phyloP scores from a whole-genome alignment of 2,888 invertebrate genomes.

The Latrodectus hesperus region DNA sequence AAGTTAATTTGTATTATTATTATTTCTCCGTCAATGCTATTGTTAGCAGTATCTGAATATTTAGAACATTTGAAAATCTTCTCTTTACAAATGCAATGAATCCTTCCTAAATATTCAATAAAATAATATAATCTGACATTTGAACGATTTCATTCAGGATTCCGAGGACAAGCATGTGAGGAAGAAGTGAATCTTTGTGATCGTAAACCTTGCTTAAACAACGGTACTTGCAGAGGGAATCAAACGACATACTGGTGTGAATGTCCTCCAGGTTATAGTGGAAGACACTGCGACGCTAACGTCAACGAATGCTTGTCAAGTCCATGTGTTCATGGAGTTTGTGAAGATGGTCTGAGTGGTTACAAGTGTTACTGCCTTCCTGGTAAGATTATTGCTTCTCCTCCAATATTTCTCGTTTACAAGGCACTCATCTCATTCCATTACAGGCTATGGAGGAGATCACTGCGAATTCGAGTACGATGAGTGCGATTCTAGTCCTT shows the following conservation, averaged over 20 bases:
- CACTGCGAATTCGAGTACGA: conserved; percentile 83
- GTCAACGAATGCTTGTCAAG: conserved; percentile 73
- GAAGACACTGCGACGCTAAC: conserved; percentile 73
- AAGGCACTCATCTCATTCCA: no score
- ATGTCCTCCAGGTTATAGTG: conserved; percentile 72
- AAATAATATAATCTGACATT: no score
- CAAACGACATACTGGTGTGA: conserved; percentile 72
- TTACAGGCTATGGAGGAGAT: conserved; percentile 82
- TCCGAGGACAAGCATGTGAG: conserved; percentile 72
- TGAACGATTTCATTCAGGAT: conserved; percentile 69
- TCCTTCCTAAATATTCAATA: no score
- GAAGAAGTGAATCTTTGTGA: conserved; percentile 72
- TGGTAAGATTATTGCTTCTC: conserved; percentile 71
- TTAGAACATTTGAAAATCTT: no score
- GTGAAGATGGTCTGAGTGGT: conserved; percentile 73
- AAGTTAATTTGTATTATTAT: no score
- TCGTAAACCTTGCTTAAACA: conserved; percentile 72
- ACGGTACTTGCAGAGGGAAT: conserved; percentile 73
- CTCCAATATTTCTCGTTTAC: no score
- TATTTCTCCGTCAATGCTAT: no score
- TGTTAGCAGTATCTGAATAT: no score
- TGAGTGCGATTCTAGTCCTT: conserved; percentile 83
- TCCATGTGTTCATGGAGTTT: conserved; percentile 74
- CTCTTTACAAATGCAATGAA: no score
- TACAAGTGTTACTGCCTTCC: conserved; percentile 74